Conservation (phyloP, 2,888 invertebrate species). For the Byasa hedistus region DNA sequence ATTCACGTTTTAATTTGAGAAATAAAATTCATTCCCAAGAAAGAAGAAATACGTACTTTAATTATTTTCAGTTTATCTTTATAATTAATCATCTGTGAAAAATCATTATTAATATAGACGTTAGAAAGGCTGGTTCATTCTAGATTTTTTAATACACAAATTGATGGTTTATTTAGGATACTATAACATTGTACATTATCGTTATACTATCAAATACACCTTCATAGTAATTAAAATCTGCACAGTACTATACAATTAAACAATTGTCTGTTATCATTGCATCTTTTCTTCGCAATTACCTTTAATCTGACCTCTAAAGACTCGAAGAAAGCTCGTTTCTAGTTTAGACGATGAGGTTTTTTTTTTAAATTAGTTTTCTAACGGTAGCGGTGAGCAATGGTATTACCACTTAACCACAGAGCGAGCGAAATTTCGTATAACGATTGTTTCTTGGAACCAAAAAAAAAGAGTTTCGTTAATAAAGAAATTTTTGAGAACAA, state of each 20-base stretch:
- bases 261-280: slow-evolving; percentile 5
- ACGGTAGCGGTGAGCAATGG: slow-evolving; percentile 11
- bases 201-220: neutral
- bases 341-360: slow-evolving; percentile 3
- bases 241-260: neutral
- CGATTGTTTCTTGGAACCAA: slow-evolving; percentile 13
- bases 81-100: too few relatives aligned
- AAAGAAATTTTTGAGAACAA: neutral
- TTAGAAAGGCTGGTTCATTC: too few relatives aligned
- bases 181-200: neutral
- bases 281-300: slow-evolving; percentile 2
- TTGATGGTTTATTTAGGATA: too few relatives aligned
- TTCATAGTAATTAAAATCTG: neutral
- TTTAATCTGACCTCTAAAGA: slow-evolving; percentile 14
- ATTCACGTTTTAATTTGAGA: too few relatives aligned
- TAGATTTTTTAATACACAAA: too few relatives aligned
- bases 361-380: slow-evolving; percentile 8
- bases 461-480: neutral
- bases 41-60: too few relatives aligned
- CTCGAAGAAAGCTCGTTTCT: slow-evolving; percentile 8
- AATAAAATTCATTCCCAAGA: too few relatives aligned
- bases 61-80: too few relatives aligned
- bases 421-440: slow-evolving; percentile 19
- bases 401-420: slow-evolving; percentile 21
- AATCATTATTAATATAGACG: too few relatives aligned